Percentiles rank a stretch among this genome's conserved stretches.
These are phyloP conservation scores for Plagodis dolabraria DNA, from an alignment of 2,888 invertebrate species.

Conservation along the genomic window DNA sequence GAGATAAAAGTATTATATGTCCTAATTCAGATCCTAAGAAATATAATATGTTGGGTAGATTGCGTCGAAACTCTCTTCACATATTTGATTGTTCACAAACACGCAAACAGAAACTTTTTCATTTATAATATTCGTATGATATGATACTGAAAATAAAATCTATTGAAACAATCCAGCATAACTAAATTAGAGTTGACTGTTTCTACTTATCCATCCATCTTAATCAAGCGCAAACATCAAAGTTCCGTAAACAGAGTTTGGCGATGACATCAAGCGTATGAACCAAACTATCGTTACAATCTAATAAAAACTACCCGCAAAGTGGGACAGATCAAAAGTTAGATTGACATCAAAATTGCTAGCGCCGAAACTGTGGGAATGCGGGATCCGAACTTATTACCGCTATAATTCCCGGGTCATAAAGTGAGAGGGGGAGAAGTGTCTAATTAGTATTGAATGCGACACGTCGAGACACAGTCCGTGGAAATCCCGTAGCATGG, in stretches of 20 bases:
- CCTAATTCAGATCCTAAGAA: no score
- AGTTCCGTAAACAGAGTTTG: constrained; percentile 17
- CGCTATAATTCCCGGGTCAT: constrained; percentile 53
- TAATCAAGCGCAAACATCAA: constrained; percentile 20
- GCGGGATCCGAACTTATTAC: constrained; percentile 50
- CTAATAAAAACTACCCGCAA: constrained; percentile 48
- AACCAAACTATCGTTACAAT: constrained; percentile 30
- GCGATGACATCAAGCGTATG: constrained; percentile 18
- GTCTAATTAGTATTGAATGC: constrained; percentile 59
- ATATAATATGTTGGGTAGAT: no score
- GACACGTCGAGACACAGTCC: constrained; percentile 19
- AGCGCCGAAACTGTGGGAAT: constrained; percentile 43
- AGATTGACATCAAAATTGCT: constrained; percentile 58
- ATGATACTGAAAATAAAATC: no score
- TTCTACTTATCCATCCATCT: not conserved
- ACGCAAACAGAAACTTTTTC: no score
- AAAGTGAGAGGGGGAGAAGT: constrained; percentile 45
- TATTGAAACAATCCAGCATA: no score
- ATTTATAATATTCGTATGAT: no score
- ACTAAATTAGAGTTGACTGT: no score
- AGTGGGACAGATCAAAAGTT: constrained; percentile 54
- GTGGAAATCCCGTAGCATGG: constrained; percentile 49
- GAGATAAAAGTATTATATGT: no score
- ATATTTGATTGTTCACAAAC: no score
- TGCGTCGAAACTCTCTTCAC: no score